Base-by-base conservation (phyloP, 2,113 vertebrate genomes). In the Myrmecophaga tridactyla region DNA sequence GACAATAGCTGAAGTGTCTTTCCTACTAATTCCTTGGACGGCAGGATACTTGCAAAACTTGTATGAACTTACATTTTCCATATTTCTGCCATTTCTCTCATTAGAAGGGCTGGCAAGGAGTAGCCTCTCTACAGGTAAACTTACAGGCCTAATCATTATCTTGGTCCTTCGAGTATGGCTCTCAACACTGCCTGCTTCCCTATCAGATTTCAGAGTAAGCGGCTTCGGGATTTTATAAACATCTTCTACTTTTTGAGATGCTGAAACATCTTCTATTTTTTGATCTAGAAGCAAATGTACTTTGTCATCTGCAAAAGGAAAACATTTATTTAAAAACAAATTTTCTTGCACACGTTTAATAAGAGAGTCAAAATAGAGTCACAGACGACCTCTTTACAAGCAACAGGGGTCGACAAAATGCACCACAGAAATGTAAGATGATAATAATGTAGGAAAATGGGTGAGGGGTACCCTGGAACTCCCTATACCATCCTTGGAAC, bases 11-110 rank as follows among this genome's bases (percentile, higher is more conserved):
- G 98, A 94, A 6, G 94, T 73, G 95, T 98, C 99, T 51, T 98
- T 99, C 97, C 99, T 99, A 93, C n/a, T n/a, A 93, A 98, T 98
- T 95, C 99, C 99, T 97, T 99, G 98, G 77, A 99, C 99, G 60
- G 98, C 94, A 92, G 98, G 98, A 97, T 98, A 98, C 46, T 95
- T 90, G 93, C 97, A 98, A 90, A 98, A 56, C 81, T 97, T 98
- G 31, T 98, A 98, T n/a, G 98, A 95, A 92, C 94, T 97, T 46
- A 91, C 14, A 92, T 93, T 96, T 65, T 96, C 95, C 91, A 77
- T 87, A 94, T 99, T 99, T 96, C 97, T 98, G 41, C 98, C 98
- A 90, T 98, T 99, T 41, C 97, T 99, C 96, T 99, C 99, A 43
- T 98, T 98, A 43, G 98, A 96, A 91, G 98, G 94, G 90, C 97